Conservation (phyloP, 1,140 invertebrate species). For the Mesaphorura yosii region DNA sequence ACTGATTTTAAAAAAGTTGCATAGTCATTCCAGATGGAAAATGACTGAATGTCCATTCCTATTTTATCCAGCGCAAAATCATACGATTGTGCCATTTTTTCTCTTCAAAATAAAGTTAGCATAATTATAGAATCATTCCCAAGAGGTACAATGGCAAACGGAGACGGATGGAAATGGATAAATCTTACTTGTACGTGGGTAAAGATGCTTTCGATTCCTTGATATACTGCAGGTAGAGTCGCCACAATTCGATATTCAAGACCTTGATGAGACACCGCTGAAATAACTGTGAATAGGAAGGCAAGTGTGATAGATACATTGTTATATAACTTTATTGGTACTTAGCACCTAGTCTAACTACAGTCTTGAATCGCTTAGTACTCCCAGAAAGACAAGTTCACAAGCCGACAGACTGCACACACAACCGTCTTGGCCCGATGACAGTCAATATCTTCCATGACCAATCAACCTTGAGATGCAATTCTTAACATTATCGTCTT, state of each 20-base stretch:
- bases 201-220: slow-evolving; percentile 92
- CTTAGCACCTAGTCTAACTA: too few species aligned
- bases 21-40: slow-evolving; percentile 95
- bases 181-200: slow-evolving; percentile 88
- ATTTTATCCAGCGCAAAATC: slow-evolving; percentile 99
- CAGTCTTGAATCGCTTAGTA: too few species aligned
- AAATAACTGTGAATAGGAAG: slow-evolving; percentile 85
- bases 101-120: slow-evolving; percentile 45
- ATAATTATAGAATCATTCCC: not conserved
- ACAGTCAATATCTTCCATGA: too few species aligned
- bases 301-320: too few species aligned
- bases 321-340: too few species aligned
- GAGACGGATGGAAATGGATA: too few species aligned
- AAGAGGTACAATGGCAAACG: not conserved
- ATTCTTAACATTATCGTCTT: too few species aligned
- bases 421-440: too few species aligned
- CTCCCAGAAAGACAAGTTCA: not conserved
- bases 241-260: slow-evolving; percentile 97
- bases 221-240: slow-evolving; percentile 92
- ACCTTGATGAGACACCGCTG: slow-evolving; percentile 96
- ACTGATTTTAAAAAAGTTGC: slow-evolving; percentile 94
- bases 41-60: slow-evolving; percentile 93
- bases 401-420: too few species aligned
- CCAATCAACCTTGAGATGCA: too few species aligned
- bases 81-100: slow-evolving; percentile 99